Evolutionary conservation across 2,888 invertebrate genomes (phyloP).

Genomic region (Pocota personata): DNA sequence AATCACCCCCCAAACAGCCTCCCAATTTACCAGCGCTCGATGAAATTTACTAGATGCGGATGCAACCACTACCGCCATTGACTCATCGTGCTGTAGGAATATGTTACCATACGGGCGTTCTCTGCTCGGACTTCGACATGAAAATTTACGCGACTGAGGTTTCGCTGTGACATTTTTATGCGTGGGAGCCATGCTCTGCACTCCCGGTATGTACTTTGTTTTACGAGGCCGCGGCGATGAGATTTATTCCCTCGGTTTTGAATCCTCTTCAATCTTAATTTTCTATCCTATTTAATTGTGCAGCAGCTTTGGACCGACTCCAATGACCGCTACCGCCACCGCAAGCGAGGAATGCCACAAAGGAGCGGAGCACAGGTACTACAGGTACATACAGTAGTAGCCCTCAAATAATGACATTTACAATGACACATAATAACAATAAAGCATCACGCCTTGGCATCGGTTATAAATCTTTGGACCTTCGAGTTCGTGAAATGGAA

Average conservation of each 20-base stretch:
- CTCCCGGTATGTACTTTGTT: constrained; percentile 41
- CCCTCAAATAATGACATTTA: constrained; percentile 71
- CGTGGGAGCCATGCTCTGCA: constrained; percentile 57
- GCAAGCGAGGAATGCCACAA: constrained; percentile 20
- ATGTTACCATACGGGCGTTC: constrained; percentile 37
- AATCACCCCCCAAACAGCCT: constrained; percentile 33
- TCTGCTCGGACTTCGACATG: constrained; percentile 50
- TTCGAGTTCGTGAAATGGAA: constrained; percentile 61
- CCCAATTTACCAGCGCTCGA: constrained; percentile 11
- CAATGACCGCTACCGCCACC: constrained; percentile 31
- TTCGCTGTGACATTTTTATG: constrained; percentile 71
- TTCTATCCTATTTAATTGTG: constrained; percentile 71
- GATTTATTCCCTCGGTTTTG: constrained; percentile 71
- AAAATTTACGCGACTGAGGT: constrained; percentile 73
- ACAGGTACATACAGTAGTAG: constrained; percentile 17
- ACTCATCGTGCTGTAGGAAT: constrained; percentile 49
- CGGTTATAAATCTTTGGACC: constrained; percentile 55
- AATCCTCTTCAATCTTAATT: constrained; percentile 72
- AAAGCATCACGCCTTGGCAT: constrained; percentile 59
- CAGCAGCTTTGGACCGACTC: constrained; percentile 20
- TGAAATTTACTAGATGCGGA: constrained; percentile 71
- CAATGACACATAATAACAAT: constrained; percentile 70
- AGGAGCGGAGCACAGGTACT: too few relatives aligned
- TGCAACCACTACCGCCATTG: constrained; percentile 65
- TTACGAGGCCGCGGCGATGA: constrained; percentile 69